phyloP scores from a whole-genome alignment of 2,113 vertebrate species.

The Orcinus orca region DNA sequence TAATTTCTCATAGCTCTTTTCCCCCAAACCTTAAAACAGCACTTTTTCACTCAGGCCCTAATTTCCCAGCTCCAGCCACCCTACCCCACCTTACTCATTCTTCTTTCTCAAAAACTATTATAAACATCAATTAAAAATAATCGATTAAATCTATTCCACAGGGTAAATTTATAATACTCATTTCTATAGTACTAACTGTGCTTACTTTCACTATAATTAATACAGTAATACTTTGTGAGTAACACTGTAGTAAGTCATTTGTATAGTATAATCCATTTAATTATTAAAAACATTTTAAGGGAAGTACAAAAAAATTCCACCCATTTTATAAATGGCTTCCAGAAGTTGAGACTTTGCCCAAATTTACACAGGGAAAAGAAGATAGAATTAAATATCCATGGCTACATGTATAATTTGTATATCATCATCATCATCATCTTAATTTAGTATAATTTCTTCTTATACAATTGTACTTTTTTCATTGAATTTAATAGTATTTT shows the following conservation, averaged over 20 bases:
- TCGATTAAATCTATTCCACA: neutral
- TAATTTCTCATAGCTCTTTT: neutral
- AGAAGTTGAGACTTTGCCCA: neutral
- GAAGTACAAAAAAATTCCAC: neutral
- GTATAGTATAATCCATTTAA: neutral
- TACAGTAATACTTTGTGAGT: neutral
- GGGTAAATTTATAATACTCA: neutral
- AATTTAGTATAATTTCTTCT: neutral
- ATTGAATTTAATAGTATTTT: neutral
- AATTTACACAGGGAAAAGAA: neutral
- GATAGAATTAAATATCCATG: neutral
- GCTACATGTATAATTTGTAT: neutral
- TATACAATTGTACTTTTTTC: neutral
- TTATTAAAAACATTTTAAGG: neutral
- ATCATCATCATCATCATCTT: neutral
- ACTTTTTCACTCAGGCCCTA: neutral
- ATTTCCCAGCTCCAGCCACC: neutral
- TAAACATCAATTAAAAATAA: neutral
- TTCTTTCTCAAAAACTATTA: neutral
- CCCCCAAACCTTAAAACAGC: accelerated
- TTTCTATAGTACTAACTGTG: neutral
- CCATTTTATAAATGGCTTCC: neutral
- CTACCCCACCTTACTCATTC: neutral
- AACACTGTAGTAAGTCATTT: neutral
- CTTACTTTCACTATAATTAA: neutral